phyloP scores from a whole-genome alignment of 2,797 vertebrate species.

The Cirrhinus molitorella region DNA sequence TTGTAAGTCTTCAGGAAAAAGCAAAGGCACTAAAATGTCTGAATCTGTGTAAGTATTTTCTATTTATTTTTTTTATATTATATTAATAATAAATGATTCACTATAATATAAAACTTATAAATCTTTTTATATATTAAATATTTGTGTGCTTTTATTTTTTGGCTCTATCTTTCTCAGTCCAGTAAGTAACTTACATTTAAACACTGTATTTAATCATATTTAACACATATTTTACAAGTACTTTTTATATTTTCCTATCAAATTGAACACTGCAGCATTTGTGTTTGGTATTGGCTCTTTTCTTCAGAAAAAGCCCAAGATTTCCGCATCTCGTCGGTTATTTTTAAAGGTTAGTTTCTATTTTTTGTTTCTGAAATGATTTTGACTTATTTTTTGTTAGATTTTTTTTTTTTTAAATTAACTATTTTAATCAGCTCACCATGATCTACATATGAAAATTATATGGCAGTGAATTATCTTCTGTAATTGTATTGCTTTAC shows the following conservation, averaged over 20 bases:
- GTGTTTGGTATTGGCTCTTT: constrained; percentile 13
- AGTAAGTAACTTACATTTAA: constrained; percentile 21
- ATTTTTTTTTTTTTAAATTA: too few species aligned
- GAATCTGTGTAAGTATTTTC: constrained; percentile 69
- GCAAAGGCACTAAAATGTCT: constrained; percentile 69
- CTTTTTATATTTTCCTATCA: not conserved
- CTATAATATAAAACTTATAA: not conserved
- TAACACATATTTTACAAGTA: not conserved
- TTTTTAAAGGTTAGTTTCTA: constrained; percentile 72
- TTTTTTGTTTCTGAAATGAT: not conserved
- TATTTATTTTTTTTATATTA: not conserved
- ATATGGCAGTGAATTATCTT: not conserved
- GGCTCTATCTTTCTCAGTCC: not conserved
- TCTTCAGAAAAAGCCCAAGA: constrained; percentile 77
- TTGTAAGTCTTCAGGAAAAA: constrained; percentile 48
- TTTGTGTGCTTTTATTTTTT: not conserved
- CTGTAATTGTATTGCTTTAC: not conserved
- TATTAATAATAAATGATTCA: not conserved
- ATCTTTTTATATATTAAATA: not conserved
- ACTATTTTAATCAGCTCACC: not conserved
- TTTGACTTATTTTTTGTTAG: too few species aligned
- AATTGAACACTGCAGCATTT: not conserved
- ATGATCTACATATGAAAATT: not conserved
- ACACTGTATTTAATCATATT: not conserved
- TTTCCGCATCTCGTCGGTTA: constrained; percentile 76